phyloP scores from a whole-genome alignment of 2,888 invertebrate genomes.

The Spodoptera littoralis region DNA sequence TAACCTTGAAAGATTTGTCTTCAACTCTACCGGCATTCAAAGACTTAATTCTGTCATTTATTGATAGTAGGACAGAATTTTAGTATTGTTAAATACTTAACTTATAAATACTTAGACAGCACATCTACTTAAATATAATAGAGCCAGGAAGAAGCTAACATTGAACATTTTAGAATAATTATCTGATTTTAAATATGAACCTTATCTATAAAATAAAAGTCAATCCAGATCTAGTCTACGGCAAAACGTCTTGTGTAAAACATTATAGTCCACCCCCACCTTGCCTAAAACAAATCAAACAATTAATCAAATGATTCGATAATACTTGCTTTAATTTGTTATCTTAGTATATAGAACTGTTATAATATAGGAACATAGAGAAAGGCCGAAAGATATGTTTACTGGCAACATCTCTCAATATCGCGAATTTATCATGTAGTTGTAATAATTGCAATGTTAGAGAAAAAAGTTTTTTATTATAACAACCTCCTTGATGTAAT shows the following conservation, averaged over 20 bases:
- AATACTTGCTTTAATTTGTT: conserved; percentile 54
- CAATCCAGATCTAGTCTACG: conserved; percentile 13
- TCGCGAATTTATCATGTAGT: conserved; percentile 85
- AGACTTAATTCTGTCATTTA: no score
- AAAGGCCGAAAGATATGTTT: conserved; percentile 88
- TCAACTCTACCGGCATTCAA: no score
- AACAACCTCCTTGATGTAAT: conserved; percentile 54
- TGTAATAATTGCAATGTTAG: conserved; percentile 79
- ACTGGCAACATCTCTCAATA: conserved; percentile 85
- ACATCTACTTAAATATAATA: no score
- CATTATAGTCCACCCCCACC: conserved; percentile 54
- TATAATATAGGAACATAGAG: conserved; percentile 75
- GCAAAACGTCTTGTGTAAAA: conserved; percentile 28
- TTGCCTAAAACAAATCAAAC: conserved; percentile 54
- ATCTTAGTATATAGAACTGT: conserved; percentile 64
- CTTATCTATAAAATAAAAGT: conserved; percentile 17
- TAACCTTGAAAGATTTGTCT: no score
- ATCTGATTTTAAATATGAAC: no score
- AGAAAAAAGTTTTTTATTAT: conserved; percentile 47
- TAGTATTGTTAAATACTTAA: no score
- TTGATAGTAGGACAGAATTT: no score
- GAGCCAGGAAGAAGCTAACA: no score
- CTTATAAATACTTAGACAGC: no score
- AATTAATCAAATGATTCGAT: conserved; percentile 30
- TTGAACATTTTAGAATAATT: no score